Conservation (phyloP, 2,113 vertebrate genomes). For the Dipodomys merriami region DNA sequence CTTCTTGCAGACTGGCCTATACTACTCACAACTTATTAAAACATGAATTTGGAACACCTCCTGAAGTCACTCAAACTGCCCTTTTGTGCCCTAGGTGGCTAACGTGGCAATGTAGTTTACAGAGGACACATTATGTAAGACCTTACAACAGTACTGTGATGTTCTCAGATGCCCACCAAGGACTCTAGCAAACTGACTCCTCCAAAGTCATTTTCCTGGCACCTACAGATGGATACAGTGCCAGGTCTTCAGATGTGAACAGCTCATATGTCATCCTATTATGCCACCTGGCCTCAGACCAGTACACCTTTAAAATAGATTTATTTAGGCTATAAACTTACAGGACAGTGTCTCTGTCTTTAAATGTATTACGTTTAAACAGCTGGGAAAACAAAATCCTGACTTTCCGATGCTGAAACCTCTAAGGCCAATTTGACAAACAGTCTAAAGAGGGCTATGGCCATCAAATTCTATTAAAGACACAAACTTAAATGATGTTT, state of each 20-base stretch:
- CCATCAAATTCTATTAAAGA: slow-evolving; percentile 60
- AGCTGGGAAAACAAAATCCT: slow-evolving; percentile 76
- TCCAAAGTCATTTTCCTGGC: slow-evolving; percentile 78
- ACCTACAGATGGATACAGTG: slow-evolving; percentile 16
- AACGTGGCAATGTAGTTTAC: slow-evolving; percentile 67
- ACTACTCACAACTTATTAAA: slow-evolving; percentile 62
- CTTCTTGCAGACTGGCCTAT: slow-evolving; percentile 25
- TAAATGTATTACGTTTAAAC: slow-evolving; percentile 71
- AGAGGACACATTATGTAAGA: slow-evolving; percentile 71
- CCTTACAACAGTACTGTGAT: slow-evolving; percentile 51
- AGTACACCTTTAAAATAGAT: slow-evolving; percentile 79
- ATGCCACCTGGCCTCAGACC: slow-evolving; percentile 73
- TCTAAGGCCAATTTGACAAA: slow-evolving; percentile 58
- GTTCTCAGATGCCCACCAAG: slow-evolving; percentile 73
- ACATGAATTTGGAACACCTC: slow-evolving; percentile 55
- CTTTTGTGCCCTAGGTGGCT: slow-evolving; percentile 51
- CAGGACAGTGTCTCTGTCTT: slow-evolving; percentile 74
- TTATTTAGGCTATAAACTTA: slow-evolving; percentile 78
- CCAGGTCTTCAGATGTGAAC: slow-evolving; percentile 77
- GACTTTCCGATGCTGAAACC: slow-evolving; percentile 62
- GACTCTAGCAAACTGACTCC: slow-evolving; percentile 70
- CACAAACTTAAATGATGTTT: slow-evolving; percentile 43
- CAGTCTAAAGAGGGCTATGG: slow-evolving; percentile 16
- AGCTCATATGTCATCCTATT: slow-evolving; percentile 79
- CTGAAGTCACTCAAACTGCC: slow-evolving; percentile 61